phyloP scores from a whole-genome alignment of 2,113 vertebrate genomes.

The Maccullochella peelii region DNA sequence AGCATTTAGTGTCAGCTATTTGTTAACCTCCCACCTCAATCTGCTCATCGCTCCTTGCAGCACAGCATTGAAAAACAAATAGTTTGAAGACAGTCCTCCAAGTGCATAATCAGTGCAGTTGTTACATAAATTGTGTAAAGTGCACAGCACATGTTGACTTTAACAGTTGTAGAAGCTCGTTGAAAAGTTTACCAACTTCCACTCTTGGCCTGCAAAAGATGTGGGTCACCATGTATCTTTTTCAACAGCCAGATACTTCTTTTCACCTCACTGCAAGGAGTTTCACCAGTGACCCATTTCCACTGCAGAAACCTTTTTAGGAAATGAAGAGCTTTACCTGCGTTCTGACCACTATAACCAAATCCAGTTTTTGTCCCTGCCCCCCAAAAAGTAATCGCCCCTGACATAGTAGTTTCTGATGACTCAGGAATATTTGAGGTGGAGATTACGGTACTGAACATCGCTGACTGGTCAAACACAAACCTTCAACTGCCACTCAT shows the following conservation, averaged over 20 bases:
- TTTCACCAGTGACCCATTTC: not conserved
- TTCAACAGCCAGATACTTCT: not conserved
- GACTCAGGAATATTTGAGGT: not conserved
- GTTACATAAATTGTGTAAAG: conserved; percentile 12
- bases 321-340: not conserved
- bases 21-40: not conserved
- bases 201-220: not conserved
- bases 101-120: conserved; percentile 22
- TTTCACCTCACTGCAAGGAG: too few species aligned
- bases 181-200: not conserved
- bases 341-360: not conserved
- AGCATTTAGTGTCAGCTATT: not conserved
- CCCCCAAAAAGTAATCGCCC: too few species aligned
- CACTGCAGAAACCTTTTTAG: not conserved
- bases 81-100: conserved; percentile 2
- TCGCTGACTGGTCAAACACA: not conserved
- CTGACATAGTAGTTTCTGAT: not conserved
- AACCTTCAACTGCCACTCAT: not conserved
- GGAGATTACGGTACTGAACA: not conserved
- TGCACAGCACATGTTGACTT: not conserved
- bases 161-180: not conserved
- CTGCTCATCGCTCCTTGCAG: not conserved
- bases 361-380: not conserved
- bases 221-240: not conserved
- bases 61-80: not conserved